These are phyloP conservation scores for Nasonia giraulti DNA, from an alignment of 1,140 invertebrate species.

Conservation along the genomic window DNA sequence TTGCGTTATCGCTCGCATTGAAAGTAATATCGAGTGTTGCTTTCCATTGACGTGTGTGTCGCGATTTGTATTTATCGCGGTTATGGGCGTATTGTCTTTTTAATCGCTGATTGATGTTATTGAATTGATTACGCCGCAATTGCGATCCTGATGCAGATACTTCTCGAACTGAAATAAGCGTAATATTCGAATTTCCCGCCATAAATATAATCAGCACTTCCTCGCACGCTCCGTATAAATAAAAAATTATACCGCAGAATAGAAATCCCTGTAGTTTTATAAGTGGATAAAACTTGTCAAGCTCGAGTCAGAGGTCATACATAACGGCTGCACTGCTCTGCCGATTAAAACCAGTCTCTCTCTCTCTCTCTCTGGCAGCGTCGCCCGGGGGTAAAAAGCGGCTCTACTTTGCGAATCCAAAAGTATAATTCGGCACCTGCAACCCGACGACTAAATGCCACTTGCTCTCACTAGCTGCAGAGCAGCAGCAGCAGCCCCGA, in stretches of 20 bases:
- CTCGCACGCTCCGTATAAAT: too few species aligned
- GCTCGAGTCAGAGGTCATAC: not conserved
- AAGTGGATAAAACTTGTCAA: constrained; percentile 35
- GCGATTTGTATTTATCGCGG: not conserved
- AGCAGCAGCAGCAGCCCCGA: constrained; percentile 52
- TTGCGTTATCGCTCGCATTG: too few species aligned
- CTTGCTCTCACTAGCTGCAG: not conserved
- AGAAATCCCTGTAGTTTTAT: not conserved
- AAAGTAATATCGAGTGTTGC: not conserved
- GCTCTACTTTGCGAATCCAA: constrained; percentile 31
- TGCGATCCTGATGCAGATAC: not conserved
- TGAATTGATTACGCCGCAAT: not conserved
- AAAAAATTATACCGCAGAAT: too few species aligned
- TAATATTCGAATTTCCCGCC: not conserved
- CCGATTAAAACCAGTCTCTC: not conserved
- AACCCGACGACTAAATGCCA: constrained; percentile 10
- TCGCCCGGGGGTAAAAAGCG: not conserved
- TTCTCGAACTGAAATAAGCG: not conserved
- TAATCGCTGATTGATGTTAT: not conserved
- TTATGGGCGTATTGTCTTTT: not conserved
- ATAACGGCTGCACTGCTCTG: not conserved
- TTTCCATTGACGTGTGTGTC: not conserved
- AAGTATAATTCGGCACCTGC: constrained; percentile 16
- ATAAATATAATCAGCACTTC: too few species aligned
- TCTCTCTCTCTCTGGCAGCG: not conserved